Evolutionary conservation across 1,140 invertebrate species (phyloP), one percentile per base, ranked within the genome.

Genomic region (Bombyx mandarina): DNA sequence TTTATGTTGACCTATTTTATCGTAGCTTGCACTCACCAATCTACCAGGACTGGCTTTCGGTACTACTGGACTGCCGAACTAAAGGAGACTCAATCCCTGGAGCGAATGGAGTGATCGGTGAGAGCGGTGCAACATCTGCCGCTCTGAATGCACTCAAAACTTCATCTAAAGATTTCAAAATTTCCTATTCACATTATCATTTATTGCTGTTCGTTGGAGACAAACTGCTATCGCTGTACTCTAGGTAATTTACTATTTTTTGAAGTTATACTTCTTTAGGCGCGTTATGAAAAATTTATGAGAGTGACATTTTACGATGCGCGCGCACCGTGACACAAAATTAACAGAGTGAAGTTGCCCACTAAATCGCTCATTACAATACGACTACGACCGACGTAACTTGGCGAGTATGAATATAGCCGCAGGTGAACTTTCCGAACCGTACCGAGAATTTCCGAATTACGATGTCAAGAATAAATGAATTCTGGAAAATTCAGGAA

Each of bases 61-160:
- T 73, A 35, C 63, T 85, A 9, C 22, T 87, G 45, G 80, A 85
- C 2, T 75, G 75, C 52, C 73, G 80, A 3, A 70, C 64, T 2
- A 83, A 85, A 67, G 83, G 83, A 35, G 83, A 85, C 55, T 78
- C 75, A 3, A 78, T 87, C 12, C 80, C 82, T 1, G 83, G 83
- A 6, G 82, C 83, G 3, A 85, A 79, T 67, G 83, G 83, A 0
- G 70, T 87, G 5, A 87, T 87, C n/a, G 83, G 82, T 5, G 82
- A 86, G 59, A 82, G 75, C 65, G 82, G 82, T 0, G 83, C 79
- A 4, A 82, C 82, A 1, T 71, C 63, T 5, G 75, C 78, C 4
- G 79, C 82, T 6, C 62, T 86, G 0, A 82, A 74, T 66, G 77
- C 82, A 8, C 66, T 86, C 6, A 86, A 83, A 60, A 60, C 68